These are phyloP conservation scores for Staurois parvus DNA, from an alignment of 2,797 vertebrate genomes.

Conservation along the genomic window DNA sequence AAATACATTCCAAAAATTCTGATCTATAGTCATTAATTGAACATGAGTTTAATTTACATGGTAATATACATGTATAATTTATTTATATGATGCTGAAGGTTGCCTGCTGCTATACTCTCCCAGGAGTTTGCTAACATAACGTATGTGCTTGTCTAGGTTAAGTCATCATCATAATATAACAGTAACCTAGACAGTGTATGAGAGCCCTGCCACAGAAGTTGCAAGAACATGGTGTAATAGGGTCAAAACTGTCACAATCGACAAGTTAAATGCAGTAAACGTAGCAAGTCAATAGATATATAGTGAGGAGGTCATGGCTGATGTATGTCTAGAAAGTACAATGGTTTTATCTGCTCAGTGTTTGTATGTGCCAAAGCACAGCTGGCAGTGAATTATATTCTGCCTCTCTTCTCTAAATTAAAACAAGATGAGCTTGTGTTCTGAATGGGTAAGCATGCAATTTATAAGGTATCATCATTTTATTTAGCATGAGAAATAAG, in stretches of 20 bases:
- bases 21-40: too few relatives aligned
- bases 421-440: conserved; percentile 46
- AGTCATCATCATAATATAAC: conserved; percentile 64
- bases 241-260: conserved; percentile 72
- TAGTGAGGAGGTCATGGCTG: conserved; percentile 69
- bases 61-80: too few relatives aligned
- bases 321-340: conserved; percentile 72
- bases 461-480: conserved; percentile 40
- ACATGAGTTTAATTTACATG: too few relatives aligned
- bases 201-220: conserved; percentile 66
- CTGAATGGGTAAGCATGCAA: conserved; percentile 33
- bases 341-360: conserved; percentile 70
- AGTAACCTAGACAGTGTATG: conserved; percentile 64
- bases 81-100: not conserved
- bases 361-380: conserved; percentile 66
- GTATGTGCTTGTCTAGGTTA: conserved; percentile 56
- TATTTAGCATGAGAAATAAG: conserved; percentile 48
- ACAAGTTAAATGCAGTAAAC: conserved; percentile 71
- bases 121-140: conserved; percentile 35
- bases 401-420: conserved; percentile 46
- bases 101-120: not conserved
- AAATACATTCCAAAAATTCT: too few relatives aligned
- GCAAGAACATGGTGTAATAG: conserved; percentile 71
- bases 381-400: conserved; percentile 41
- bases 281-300: conserved; percentile 60